phyloP scores from a whole-genome alignment of 2,888 invertebrate genomes.

The Dynastes grantii region DNA sequence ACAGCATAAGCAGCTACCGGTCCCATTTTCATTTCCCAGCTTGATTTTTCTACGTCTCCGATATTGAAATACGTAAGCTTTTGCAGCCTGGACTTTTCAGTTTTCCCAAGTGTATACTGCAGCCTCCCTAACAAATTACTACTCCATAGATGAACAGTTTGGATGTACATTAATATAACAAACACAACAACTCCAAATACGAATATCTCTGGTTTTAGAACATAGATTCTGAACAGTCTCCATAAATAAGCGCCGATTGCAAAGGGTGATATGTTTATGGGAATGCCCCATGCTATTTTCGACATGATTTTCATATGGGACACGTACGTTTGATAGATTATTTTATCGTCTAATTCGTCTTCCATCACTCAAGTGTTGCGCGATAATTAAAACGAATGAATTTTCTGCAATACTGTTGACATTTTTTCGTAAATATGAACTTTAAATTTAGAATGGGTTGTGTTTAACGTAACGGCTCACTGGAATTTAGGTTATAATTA shows the following conservation, averaged over 20 bases:
- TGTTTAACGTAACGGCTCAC: conserved; percentile 23
- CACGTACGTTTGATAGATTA: conserved; percentile 89
- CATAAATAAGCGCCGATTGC: conserved; percentile 84
- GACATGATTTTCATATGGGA: conserved; percentile 91
- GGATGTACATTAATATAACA: conserved; percentile 84
- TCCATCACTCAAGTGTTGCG: conserved; percentile 77
- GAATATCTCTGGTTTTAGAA: conserved; percentile 86
- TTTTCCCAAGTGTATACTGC: conserved; percentile 78
- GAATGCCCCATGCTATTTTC: conserved; percentile 84
- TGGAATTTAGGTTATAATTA: no score
- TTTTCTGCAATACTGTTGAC: conserved; percentile 17
- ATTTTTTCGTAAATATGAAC: conserved; percentile 39
- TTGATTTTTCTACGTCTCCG: conserved; percentile 74
- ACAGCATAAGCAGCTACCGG: conserved; percentile 91
- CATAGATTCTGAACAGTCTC: conserved; percentile 84
- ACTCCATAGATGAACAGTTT: conserved; percentile 89
- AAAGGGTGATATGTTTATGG: conserved; percentile 75
- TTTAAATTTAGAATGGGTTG: conserved; percentile 40
- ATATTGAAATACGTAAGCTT: conserved; percentile 74
- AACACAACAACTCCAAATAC: conserved; percentile 81
- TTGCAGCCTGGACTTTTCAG: conserved; percentile 73
- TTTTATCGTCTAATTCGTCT: conserved; percentile 92
- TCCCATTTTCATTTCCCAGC: conserved; percentile 85
- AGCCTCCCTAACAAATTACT: conserved; percentile 80
- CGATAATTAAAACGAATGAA: conserved; percentile 2